Base-by-base conservation (phyloP, 2,888 invertebrate genomes). In the Serripes groenlandicus region DNA sequence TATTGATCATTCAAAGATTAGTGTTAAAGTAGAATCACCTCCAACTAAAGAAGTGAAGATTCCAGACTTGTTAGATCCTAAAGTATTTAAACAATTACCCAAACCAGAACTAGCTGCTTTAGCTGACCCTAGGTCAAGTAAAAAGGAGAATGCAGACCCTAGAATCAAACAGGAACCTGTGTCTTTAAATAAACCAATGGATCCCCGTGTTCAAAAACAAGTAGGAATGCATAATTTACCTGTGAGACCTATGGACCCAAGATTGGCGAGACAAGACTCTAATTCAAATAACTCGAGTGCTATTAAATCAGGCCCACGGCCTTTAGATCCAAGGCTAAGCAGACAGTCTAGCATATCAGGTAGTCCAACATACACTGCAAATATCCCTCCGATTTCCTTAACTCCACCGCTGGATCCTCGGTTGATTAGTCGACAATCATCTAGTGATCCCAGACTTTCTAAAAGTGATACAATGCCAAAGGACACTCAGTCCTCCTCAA, bases 241-340 rank as follows among this genome's bases (percentile, higher is more conserved):
- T 54, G 81, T 77, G 2, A 62, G 83, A 71, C 82, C 87, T 23
- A 23, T 81, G 54, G 87, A 88, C 58, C 90, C 90, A 23, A 69
- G 90, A 64, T 80, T 88, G 49, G 75, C 87, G 52, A 60, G 86
- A 49, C 84, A 84, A 37, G 85, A 85, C 66, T 85, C 87, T 23
- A 84, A 73, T 73, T 64, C 54, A 58, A 78, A 66, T 66, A 77
- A 54, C 81, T 42, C 52, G 23, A 74, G 54, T 77, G 73, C 62
- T 11, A 83, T 78, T 60, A 76, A 79, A 37, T 56, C 76, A 37
- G 86, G n/a, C 21, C 26, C 35, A 26, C 30, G 66, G 34, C 56
- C 66, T 18, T 56, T 66, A 5, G 83, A 83, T 49, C 86, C 86
- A 4, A 70, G 85, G 60, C 58, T 87, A 32, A 56, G 75, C 15